Evolutionary conservation across 1,140 invertebrate species (phyloP).

Genomic region (Drosophila quadrilineata): DNA sequence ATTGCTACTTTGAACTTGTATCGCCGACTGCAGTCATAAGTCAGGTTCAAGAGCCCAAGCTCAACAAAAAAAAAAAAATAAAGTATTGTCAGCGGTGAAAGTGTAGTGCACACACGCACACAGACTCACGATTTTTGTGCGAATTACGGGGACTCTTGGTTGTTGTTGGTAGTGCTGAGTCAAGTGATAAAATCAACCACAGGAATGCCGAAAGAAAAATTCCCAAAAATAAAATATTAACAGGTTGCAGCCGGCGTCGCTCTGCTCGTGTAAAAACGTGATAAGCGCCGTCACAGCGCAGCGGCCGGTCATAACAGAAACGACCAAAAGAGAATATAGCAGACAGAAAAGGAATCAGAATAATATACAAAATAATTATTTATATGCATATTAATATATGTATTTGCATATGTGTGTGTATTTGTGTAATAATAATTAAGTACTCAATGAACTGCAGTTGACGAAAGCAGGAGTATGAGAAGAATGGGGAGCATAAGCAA

Average conservation of each 20-base stretch:
- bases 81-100: slow-evolving; percentile 47
- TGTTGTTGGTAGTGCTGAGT: slow-evolving; percentile 50
- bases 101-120: slow-evolving; percentile 41
- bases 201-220: slow-evolving; percentile 57
- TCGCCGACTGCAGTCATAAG: neutral
- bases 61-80: too few species aligned
- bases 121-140: slow-evolving; percentile 29
- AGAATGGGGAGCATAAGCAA: slow-evolving; percentile 14
- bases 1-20: slow-evolving; percentile 22
- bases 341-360: slow-evolving; percentile 43
- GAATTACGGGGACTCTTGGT: too few species aligned
- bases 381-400: slow-evolving; percentile 24
- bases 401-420: too few species aligned
- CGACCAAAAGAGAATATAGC: too few species aligned
- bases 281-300: slow-evolving; percentile 52
- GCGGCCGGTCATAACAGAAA: slow-evolving; percentile 10
- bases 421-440: slow-evolving; percentile 58
- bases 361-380: slow-evolving; percentile 26
- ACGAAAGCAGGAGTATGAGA: slow-evolving; percentile 14
- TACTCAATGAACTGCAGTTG: slow-evolving; percentile 72
- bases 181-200: slow-evolving; percentile 15
- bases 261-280: too few species aligned
- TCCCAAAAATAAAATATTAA: slow-evolving; percentile 50
- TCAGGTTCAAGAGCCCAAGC: slow-evolving; percentile 40
- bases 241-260: too few species aligned